Evolutionary conservation across 2,888 invertebrate species (phyloP).

Genomic region (Dromius quadrimaculatus): DNA sequence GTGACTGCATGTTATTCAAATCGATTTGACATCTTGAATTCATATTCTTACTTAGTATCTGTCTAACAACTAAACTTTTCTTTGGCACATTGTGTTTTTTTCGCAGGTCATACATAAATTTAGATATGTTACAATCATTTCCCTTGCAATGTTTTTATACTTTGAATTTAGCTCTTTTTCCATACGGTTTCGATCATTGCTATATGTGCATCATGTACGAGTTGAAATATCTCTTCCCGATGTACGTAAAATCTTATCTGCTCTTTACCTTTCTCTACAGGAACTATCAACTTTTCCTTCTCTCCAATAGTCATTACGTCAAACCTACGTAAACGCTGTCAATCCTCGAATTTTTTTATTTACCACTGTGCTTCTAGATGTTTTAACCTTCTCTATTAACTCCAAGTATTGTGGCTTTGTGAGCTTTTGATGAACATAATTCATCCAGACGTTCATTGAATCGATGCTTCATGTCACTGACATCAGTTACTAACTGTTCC

Average conservation of each 20-base stretch:
- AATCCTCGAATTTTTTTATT: too few relatives aligned
- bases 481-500: too few relatives aligned
- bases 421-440: too few relatives aligned
- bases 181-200: conserved; percentile 57
- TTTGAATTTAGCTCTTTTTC: conserved; percentile 54
- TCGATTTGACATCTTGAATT: conserved; percentile 62
- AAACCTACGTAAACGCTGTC: too few relatives aligned
- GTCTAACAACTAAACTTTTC: neutral
- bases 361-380: too few relatives aligned
- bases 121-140: conserved; percentile 55
- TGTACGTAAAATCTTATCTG: conserved; percentile 53
- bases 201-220: conserved; percentile 56
- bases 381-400: too few relatives aligned
- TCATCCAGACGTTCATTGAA: too few relatives aligned
- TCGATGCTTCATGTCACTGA: too few relatives aligned
- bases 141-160: conserved; percentile 57
- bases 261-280: conserved; percentile 15
- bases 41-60: too few relatives aligned
- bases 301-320: too few relatives aligned
- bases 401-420: too few relatives aligned
- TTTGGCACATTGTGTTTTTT: conserved; percentile 20
- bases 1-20: conserved; percentile 62
- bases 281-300: conserved; percentile 51
- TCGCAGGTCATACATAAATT: conserved; percentile 58
- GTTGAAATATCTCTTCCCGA: conserved; percentile 56